Evolutionary conservation across 2,888 invertebrate genomes (phyloP).

Genomic region (Harpalus rubripes): DNA sequence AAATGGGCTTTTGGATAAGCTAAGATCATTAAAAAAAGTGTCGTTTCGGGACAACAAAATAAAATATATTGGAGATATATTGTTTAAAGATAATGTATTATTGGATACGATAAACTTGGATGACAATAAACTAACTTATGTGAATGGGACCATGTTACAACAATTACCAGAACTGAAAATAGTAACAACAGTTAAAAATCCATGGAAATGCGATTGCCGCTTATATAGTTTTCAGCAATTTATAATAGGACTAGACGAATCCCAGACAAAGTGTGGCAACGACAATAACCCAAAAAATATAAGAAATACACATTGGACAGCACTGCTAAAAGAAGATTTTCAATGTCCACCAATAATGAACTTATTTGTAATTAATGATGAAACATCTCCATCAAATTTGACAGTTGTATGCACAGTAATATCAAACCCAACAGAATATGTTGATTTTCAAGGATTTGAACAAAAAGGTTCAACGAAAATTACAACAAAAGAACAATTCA

Average conservation of each 20-base stretch:
- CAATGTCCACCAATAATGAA: background rate
- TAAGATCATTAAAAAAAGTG: background rate
- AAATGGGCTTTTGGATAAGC: constrained; percentile 7
- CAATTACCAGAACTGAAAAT: background rate
- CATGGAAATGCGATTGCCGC: constrained; percentile 20
- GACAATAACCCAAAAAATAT: background rate
- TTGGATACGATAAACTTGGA: background rate
- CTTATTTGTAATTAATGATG: background rate
- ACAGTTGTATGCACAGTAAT: background rate
- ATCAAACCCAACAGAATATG: background rate
- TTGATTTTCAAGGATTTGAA: background rate
- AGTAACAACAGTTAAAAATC: background rate
- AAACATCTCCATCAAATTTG: background rate
- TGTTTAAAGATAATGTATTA: background rate
- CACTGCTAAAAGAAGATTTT: background rate
- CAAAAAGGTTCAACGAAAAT: background rate
- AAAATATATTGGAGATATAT: background rate
- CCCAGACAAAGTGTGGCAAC: no score
- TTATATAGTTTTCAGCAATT: no score
- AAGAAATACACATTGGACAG: background rate
- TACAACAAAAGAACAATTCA: background rate
- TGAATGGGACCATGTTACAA: constrained; percentile 1
- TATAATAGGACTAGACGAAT: no score
- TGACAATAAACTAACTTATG: background rate
- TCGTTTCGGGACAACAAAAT: background rate